A percentile compares a stretch with the other conserved stretches of the same genome.
These are phyloP conservation scores for Zaprionus capensis DNA, from an alignment of 1,140 invertebrate genomes.

Conservation along the genomic window DNA sequence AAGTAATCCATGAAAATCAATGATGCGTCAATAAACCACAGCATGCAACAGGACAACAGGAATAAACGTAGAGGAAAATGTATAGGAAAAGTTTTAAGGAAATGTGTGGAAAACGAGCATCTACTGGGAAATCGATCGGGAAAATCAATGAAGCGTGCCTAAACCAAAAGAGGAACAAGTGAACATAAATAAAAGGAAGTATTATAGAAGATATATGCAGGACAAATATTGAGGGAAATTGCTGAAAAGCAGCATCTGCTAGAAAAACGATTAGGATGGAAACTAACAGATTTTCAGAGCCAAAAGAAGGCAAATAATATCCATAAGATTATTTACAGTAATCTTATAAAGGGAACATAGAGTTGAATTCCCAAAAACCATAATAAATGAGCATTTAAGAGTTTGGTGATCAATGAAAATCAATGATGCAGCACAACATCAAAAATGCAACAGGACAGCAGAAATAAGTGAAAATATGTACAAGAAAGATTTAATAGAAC, in stretches of 20 bases:
- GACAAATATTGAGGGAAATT: neutral
- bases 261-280: slow-evolving; percentile 17
- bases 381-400: neutral
- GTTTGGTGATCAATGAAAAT: neutral
- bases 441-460: neutral
- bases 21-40: neutral
- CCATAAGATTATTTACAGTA: neutral
- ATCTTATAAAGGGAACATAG: neutral
- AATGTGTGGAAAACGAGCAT: neutral
- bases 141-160: slow-evolving; percentile 15
- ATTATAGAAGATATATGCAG: neutral
- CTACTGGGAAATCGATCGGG: slow-evolving; percentile 15
- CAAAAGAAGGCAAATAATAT: neutral
- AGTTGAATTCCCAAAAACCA: neutral
- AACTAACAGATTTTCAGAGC: neutral
- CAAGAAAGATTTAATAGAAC: neutral
- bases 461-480: neutral
- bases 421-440: slow-evolving; percentile 1
- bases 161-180: slow-evolving; percentile 3
- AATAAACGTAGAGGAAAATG: neutral
- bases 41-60: neutral
- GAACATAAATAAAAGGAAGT: slow-evolving; percentile 1
- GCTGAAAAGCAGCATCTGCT: slow-evolving; percentile 16
- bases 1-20: neutral
- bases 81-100: neutral